Evolutionary conservation across 2,888 invertebrate species (phyloP).

Genomic region (Nudaria mundana): DNA sequence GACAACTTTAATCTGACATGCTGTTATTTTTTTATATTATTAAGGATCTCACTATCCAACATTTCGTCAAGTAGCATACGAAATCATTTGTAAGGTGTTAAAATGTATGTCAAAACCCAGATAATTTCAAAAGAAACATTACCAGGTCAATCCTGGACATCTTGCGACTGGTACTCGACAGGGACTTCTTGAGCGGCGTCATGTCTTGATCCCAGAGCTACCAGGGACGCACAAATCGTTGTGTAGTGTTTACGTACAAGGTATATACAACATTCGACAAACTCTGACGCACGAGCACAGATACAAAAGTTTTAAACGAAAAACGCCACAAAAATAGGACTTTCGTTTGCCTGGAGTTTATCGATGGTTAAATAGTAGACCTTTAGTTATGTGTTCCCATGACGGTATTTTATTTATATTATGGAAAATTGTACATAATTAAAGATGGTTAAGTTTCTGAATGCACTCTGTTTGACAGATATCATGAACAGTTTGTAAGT

Average conservation of each 20-base stretch:
- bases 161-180: slow-evolving; percentile 88
- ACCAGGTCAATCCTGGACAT: slow-evolving; percentile 93
- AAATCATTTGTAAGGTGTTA: neutral
- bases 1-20: no score
- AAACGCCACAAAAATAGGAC: no score
- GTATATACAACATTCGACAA: neutral
- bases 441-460: no score
- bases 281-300: no score
- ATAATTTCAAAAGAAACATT: slow-evolving; percentile 54
- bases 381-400: slow-evolving; percentile 33
- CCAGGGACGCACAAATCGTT: slow-evolving; percentile 52
- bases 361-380: neutral
- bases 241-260: slow-evolving; percentile 33
- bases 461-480: no score
- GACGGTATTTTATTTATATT: slow-evolving; percentile 10
- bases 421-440: no score
- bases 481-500: no score
- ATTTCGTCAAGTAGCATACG: no score
- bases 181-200: slow-evolving; percentile 90
- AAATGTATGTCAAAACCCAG: slow-evolving; percentile 13
- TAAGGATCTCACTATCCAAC: no score
- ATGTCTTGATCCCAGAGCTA: slow-evolving; percentile 95
- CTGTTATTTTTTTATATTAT: no score
- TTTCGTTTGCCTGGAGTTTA: no score
- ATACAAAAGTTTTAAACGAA: no score